These are phyloP conservation scores for Scaptodrosophila lebanonensis DNA, from an alignment of 1,140 invertebrate genomes.

Conservation along the genomic window DNA sequence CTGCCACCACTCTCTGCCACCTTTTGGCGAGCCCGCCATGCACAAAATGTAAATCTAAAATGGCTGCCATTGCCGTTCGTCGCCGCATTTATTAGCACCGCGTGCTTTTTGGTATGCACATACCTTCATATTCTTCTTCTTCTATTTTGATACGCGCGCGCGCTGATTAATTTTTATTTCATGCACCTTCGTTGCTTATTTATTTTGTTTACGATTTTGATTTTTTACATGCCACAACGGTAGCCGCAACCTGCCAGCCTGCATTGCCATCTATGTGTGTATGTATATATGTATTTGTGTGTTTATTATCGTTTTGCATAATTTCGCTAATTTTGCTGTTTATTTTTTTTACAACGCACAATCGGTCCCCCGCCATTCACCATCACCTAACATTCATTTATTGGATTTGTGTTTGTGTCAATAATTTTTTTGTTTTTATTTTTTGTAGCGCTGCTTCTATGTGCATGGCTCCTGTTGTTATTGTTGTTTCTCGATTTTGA, in stretches of 20 bases:
- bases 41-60: slow-evolving; percentile 46
- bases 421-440: slow-evolving; percentile 50
- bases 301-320: slow-evolving; percentile 64
- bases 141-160: too few species aligned
- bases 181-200: slow-evolving; percentile 30
- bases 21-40: slow-evolving; percentile 10
- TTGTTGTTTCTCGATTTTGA: slow-evolving; percentile 34
- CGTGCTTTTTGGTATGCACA: too few species aligned
- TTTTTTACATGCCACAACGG: slow-evolving; percentile 71
- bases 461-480: background rate
- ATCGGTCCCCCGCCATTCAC: slow-evolving; percentile 35
- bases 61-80: slow-evolving; percentile 30
- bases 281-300: slow-evolving; percentile 7
- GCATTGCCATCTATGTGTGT: background rate
- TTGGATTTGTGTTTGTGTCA: slow-evolving; percentile 67
- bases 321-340: slow-evolving; percentile 70
- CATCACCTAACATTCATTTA: slow-evolving; percentile 26
- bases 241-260: slow-evolving; percentile 36
- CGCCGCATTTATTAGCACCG: too few species aligned
- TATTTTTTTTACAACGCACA: slow-evolving; percentile 51
- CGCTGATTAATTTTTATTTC: slow-evolving; percentile 32
- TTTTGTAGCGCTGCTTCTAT: slow-evolving; percentile 1
- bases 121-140: too few species aligned
- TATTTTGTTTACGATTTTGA: slow-evolving; percentile 59
- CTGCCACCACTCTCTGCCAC: too few species aligned